A percentile compares a stretch with the other conserved stretches of the same genome.
phyloP scores from a whole-genome alignment of 2,113 vertebrate genomes.

The Coptodon rendalli region DNA sequence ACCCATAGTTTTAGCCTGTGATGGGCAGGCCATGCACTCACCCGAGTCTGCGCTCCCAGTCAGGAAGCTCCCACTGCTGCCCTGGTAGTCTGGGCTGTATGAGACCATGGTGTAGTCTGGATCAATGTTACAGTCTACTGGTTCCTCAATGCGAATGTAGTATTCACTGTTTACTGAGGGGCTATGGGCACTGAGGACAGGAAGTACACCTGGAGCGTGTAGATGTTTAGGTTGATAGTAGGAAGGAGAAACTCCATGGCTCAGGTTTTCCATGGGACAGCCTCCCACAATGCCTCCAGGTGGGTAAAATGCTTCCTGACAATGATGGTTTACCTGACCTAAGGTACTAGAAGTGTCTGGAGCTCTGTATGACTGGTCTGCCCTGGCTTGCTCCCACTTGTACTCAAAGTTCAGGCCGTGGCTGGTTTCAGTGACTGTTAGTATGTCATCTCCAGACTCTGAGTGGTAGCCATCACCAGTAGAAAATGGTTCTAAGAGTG shows the following conservation, averaged over 20 bases:
- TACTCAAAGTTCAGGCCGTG: slow-evolving; percentile 95
- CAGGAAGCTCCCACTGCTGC: slow-evolving; percentile 69
- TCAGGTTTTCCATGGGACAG: slow-evolving; percentile 66
- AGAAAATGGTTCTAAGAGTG: slow-evolving; percentile 87
- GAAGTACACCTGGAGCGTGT: slow-evolving; percentile 78
- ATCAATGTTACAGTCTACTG: slow-evolving; percentile 72
- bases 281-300: slow-evolving; percentile 69
- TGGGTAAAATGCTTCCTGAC: slow-evolving; percentile 81
- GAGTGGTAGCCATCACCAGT: slow-evolving; percentile 80
- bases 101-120: slow-evolving; percentile 79
- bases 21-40: slow-evolving; percentile 65
- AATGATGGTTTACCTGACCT: slow-evolving; percentile 70
- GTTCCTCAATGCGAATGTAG: slow-evolving; percentile 92
- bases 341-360: slow-evolving; percentile 52
- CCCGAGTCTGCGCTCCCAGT: slow-evolving; percentile 59
- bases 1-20: slow-evolving; percentile 48
- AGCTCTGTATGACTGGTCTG: slow-evolving; percentile 66
- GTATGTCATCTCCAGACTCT: slow-evolving; percentile 84
- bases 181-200: slow-evolving; percentile 87
- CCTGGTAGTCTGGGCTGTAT: slow-evolving; percentile 74
- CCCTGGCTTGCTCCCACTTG: slow-evolving; percentile 87
- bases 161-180: slow-evolving; percentile 88
- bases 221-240: slow-evolving; percentile 80
- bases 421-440: slow-evolving; percentile 95
- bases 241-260: slow-evolving; percentile 76